Evolutionary conservation across 2,888 invertebrate genomes (phyloP).

Genomic region (Eristalis arbustorum): DNA sequence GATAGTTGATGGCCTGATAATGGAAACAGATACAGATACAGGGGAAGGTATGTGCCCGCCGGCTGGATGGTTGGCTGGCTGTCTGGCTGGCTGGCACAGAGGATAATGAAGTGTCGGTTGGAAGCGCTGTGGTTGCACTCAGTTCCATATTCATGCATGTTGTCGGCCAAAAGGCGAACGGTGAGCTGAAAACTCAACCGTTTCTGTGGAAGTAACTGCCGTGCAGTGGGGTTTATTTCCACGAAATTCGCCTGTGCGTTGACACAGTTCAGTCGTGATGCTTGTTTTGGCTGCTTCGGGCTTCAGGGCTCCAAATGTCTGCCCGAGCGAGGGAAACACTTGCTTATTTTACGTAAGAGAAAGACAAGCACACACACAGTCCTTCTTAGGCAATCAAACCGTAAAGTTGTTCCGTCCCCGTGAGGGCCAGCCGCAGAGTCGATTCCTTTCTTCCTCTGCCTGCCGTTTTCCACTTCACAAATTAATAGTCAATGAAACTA

Average conservation of each 20-base stretch:
- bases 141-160: conserved; percentile 46
- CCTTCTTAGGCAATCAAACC: no score
- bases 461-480: not conserved
- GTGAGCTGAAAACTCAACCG: not conserved
- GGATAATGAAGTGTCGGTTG: conserved; percentile 56
- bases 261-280: no score
- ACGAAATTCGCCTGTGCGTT: no score
- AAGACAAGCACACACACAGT: no score
- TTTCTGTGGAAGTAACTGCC: not conserved
- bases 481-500: not conserved
- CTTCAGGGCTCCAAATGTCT: no score
- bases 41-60: not conserved
- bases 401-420: no score
- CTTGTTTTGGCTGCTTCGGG: no score
- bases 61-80: no score
- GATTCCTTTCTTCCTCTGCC: not conserved
- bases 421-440: not conserved
- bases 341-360: no score
- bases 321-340: no score
- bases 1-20: conserved; percentile 58
- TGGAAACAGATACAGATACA: not conserved
- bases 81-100: not conserved
- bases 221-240: no score
- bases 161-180: not conserved
- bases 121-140: conserved; percentile 32